Percentiles rank a stretch among this genome's conserved stretches.
These are phyloP conservation scores for Pyrochroa serraticornis DNA, from an alignment of 2,888 invertebrate species.

Conservation along the genomic window DNA sequence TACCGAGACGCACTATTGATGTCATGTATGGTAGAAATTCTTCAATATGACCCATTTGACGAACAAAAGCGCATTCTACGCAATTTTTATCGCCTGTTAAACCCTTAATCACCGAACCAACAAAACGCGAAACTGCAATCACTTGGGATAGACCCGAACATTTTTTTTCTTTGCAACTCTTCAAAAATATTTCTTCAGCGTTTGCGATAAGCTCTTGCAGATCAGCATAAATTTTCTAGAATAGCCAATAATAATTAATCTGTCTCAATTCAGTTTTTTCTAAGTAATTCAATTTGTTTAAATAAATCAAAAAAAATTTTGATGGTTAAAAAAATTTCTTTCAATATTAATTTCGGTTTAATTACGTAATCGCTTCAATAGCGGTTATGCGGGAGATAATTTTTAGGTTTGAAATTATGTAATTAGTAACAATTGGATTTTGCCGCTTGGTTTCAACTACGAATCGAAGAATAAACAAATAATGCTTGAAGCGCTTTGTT, in stretches of 20 bases:
- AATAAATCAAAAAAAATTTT: not conserved
- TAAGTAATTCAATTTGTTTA: not conserved
- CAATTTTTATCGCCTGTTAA: slow-evolving; percentile 46
- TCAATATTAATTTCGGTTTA: too few species aligned
- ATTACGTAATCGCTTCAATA: too few species aligned
- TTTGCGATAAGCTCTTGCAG: slow-evolving; percentile 43
- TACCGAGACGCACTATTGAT: slow-evolving; percentile 50
- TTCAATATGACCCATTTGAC: slow-evolving; percentile 51
- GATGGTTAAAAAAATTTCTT: not conserved
- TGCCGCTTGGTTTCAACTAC: too few species aligned
- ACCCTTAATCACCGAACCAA: slow-evolving; percentile 48
- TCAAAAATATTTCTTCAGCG: slow-evolving; percentile 42
- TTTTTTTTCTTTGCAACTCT: too few species aligned
- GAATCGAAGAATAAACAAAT: too few species aligned
- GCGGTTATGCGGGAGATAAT: too few species aligned
- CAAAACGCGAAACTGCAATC: slow-evolving; percentile 49
- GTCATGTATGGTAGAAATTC: slow-evolving; percentile 54
- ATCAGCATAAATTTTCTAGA: slow-evolving; percentile 15
- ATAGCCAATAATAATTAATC: too few species aligned
- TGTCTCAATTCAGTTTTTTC: too few species aligned
- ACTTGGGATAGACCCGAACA: slow-evolving; percentile 39
- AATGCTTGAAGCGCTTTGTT: too few species aligned
- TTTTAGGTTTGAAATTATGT: too few species aligned
- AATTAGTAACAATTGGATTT: too few species aligned
- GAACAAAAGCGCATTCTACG: slow-evolving; percentile 53